Conservation (phyloP, 1,140 invertebrate genomes). For the Trichonephila clavata region DNA sequence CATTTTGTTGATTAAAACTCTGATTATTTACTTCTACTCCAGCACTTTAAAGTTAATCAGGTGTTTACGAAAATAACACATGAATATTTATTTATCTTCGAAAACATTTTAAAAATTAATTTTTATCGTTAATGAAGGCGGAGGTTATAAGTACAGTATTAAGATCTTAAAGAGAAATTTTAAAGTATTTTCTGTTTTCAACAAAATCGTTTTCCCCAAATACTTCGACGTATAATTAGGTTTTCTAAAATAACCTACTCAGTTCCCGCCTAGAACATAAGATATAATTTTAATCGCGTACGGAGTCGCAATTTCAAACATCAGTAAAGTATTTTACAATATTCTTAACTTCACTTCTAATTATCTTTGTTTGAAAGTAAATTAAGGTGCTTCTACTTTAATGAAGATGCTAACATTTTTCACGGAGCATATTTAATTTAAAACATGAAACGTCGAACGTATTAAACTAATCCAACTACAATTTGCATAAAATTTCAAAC, state of each 20-base stretch:
- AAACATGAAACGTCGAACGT: not conserved
- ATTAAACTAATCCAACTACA: slow-evolving; percentile 12
- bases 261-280: not conserved
- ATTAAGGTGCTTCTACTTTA: not conserved
- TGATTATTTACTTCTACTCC: too few relatives aligned
- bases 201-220: not conserved
- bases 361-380: not conserved
- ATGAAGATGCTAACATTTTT: slow-evolving; percentile 16
- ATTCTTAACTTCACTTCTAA: slow-evolving; percentile 35
- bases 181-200: not conserved
- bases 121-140: too few relatives aligned
- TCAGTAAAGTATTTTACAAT: not conserved
- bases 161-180: too few relatives aligned
- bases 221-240: not conserved
- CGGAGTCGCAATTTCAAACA: not conserved
- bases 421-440: not conserved
- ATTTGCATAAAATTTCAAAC: slow-evolving; percentile 36
- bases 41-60: too few relatives aligned
- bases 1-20: too few relatives aligned
- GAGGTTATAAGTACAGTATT: too few relatives aligned
- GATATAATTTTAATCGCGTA: slow-evolving; percentile 10
- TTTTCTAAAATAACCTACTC: not conserved
- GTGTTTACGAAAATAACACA: too few relatives aligned
- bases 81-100: too few relatives aligned
- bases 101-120: too few relatives aligned